phyloP scores from a whole-genome alignment of 1,140 invertebrate genomes.

The Brachionus plicatilis region DNA sequence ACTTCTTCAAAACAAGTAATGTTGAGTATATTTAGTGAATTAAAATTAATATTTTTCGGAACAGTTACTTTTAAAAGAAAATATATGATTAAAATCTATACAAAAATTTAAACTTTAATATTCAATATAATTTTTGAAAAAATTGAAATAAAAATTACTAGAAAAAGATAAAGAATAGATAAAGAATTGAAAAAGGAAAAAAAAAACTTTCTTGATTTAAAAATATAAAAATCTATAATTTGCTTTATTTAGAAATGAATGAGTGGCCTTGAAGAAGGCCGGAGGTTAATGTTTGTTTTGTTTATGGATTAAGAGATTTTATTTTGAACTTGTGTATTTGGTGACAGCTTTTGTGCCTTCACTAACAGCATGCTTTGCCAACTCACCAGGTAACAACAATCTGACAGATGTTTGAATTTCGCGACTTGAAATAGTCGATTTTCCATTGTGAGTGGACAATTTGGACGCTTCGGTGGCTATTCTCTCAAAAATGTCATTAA shows the following conservation, averaged over 20 bases:
- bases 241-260: neutral
- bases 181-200: too few species aligned
- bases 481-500: constrained; percentile 65
- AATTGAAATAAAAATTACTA: too few species aligned
- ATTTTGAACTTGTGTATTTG: constrained; percentile 61
- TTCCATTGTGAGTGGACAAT: constrained; percentile 68
- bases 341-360: constrained; percentile 62
- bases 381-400: constrained; percentile 62
- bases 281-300: neutral
- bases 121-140: too few species aligned
- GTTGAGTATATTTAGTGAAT: too few species aligned
- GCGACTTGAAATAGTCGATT: constrained; percentile 60
- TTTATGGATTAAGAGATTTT: constrained; percentile 44
- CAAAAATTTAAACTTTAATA: too few species aligned
- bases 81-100: too few species aligned
- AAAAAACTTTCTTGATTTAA: too few species aligned
- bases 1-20: too few species aligned
- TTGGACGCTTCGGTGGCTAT: constrained; percentile 66
- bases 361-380: constrained; percentile 61
- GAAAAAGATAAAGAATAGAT: too few species aligned
- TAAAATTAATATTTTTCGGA: too few species aligned
- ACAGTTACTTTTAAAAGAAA: too few species aligned
- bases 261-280: constrained; percentile 9
- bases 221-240: too few species aligned
- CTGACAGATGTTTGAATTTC: constrained; percentile 64